Evolutionary conservation across 2,113 vertebrate species (phyloP), one percentile per base, ranked within the genome.

Genomic region (Ursus arctos): DNA sequence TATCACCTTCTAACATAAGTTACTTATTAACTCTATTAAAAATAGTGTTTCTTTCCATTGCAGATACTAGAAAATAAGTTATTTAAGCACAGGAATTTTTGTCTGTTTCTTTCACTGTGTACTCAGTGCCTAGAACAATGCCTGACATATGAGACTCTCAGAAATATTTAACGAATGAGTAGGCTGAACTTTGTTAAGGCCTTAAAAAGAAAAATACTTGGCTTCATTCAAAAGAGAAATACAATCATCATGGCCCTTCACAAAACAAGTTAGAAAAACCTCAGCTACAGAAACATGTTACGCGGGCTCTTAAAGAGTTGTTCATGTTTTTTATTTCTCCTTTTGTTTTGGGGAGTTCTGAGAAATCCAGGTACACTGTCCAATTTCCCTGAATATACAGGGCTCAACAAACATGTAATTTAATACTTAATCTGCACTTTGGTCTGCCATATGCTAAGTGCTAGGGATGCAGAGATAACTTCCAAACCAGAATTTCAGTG

Each of bases 11-110:
- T 92, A 81, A 33, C 15, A 21, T 31, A 63, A 76, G 67, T 71
- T 67, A 51, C 26, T 79, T 55, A 57, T 22, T 57, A 79, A 87
- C 47, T 79, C 36, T 69, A 55, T 76, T 95, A n/a, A 85, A 83
- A 95, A 9, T 28, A 47, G 6, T 47, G 28, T 13, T 9, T 89
- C 16, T 63, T 21, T 8, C 31, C 11, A 40, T 21, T n/a, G 88
- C 15, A 49, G 36, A 69, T 36, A 83, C 31, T 89, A 59, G 53
- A 93, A 87, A 96, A 83, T n/a, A 93, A 91, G n/a, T 15, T 53
- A 6, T 36, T 47, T n/a, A 69, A 47, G 7, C 31, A n/a, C 2
- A 55, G n/a, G 36, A 10, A 40, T 40, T 71, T 93, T 33, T 28
- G 8, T 84, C 71, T 67, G 4, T 88, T 63, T 74, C 16, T 90